These are phyloP conservation scores for Sturnira hondurensis DNA, from an alignment of 2,113 vertebrate genomes.

Conservation along the genomic window DNA sequence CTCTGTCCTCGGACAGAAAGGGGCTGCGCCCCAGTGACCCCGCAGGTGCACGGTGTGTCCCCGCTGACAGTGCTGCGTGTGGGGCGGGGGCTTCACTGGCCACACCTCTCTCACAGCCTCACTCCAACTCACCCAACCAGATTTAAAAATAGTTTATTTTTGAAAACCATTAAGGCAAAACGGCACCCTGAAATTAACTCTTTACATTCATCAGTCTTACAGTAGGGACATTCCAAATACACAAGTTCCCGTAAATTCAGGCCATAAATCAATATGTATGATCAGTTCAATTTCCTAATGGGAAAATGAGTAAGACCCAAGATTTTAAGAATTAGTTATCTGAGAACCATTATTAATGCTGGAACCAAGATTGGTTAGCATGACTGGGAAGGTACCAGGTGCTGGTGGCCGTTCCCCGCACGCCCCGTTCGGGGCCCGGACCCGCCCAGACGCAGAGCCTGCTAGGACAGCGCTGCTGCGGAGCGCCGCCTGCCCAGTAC, in stretches of 20 bases:
- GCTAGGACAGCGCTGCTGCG: not conserved
- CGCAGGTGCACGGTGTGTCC: no score
- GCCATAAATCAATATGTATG: conserved; percentile 53
- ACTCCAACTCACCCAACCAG: not conserved
- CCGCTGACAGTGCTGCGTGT: rapidly evolving
- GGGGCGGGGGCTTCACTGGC: not conserved
- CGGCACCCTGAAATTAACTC: conserved; percentile 76
- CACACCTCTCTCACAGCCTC: not conserved
- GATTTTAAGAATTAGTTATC: conserved; percentile 59
- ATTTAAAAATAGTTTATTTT: conserved; percentile 84
- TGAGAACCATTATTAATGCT: conserved; percentile 65
- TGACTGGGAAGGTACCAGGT: not conserved
- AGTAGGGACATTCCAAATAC: conserved; percentile 68
- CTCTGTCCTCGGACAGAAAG: not conserved
- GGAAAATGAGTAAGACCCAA: conserved; percentile 53
- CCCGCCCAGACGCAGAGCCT: not conserved
- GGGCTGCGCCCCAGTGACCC: no score
- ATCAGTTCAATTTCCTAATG: conserved; percentile 51
- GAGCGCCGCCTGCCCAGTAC: not conserved
- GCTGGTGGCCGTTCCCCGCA: not conserved
- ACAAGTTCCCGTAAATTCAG: conserved; percentile 63
- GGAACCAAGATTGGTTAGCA: not conserved
- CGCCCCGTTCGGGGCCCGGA: not conserved
- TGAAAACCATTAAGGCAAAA: conserved; percentile 81
- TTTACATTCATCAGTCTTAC: conserved; percentile 82